These are phyloP conservation scores for Stenopsyche tienmushanensis DNA, from an alignment of 1,140 invertebrate genomes.

Conservation along the genomic window DNA sequence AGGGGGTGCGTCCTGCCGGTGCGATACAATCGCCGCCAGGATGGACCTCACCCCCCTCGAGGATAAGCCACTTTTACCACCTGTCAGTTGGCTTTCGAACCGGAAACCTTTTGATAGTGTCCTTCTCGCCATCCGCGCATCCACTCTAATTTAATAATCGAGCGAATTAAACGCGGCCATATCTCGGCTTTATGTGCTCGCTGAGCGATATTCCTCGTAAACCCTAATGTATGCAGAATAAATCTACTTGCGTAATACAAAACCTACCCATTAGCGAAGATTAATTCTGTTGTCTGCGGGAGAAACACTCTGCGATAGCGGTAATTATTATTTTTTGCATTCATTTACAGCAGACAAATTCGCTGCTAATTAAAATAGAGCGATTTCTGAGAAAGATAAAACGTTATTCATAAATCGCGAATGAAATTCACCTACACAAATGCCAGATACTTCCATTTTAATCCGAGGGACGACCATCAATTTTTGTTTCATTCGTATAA, in stretches of 20 bases:
- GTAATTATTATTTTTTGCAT: slow-evolving; percentile 18
- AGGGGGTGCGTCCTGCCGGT: not conserved
- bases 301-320: slow-evolving; percentile 4
- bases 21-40: not conserved
- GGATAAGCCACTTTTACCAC: slow-evolving; percentile 23
- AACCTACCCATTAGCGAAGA: slow-evolving; percentile 8
- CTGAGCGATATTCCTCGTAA: too few species aligned
- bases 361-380: slow-evolving; percentile 14
- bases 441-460: too few species aligned
- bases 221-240: too few species aligned
- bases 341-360: slow-evolving; percentile 15
- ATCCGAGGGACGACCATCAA: too few species aligned
- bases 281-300: slow-evolving; percentile 17
- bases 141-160: too few species aligned
- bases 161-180: too few species aligned
- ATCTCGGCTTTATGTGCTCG: too few species aligned
- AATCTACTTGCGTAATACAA: slow-evolving; percentile 16
- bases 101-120: slow-evolving; percentile 38
- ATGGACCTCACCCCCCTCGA: not conserved
- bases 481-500: too few species aligned
- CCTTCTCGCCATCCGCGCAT: not conserved
- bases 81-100: slow-evolving; percentile 32
- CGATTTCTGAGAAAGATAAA: too few species aligned
- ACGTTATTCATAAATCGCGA: too few species aligned
- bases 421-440: too few species aligned